Conservation (phyloP, 2,113 vertebrate genomes). For the Hydrolagus affinis region DNA sequence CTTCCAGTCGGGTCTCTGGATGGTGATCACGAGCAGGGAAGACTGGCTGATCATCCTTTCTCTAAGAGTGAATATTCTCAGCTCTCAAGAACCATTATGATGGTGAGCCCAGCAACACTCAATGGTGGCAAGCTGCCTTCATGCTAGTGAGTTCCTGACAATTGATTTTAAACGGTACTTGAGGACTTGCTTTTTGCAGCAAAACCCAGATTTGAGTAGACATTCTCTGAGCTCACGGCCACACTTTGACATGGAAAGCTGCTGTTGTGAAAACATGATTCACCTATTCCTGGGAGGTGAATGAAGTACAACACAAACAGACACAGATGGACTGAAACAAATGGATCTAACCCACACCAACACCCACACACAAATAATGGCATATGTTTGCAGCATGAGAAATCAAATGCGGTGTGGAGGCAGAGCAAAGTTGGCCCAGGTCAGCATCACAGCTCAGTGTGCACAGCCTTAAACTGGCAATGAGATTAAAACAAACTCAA, state of each 20-base stretch:
- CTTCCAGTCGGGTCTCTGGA: too few species aligned
- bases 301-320: not conserved
- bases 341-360: not conserved
- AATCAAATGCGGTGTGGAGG: not conserved
- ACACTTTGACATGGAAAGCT: too few species aligned
- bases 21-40: too few species aligned
- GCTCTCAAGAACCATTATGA: too few species aligned
- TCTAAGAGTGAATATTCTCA: too few species aligned
- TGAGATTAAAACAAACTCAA: not conserved
- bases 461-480: not conserved
- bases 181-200: too few species aligned
- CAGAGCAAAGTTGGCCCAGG: not conserved
- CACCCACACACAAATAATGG: not conserved
- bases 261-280: constrained; percentile 16
- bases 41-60: too few species aligned
- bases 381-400: not conserved
- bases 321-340: not conserved
- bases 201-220: too few species aligned
- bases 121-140: not conserved
- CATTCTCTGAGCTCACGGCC: too few species aligned
- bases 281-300: not conserved
- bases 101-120: too few species aligned
- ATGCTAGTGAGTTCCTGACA: not conserved
- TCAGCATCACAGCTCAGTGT: not conserved
- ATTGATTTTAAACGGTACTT: constrained; percentile 5